A percentile compares a stretch with the other conserved stretches of the same genome.
Conservation (phyloP, 2,888 invertebrate species). For the Eubasilissa splendida region DNA sequence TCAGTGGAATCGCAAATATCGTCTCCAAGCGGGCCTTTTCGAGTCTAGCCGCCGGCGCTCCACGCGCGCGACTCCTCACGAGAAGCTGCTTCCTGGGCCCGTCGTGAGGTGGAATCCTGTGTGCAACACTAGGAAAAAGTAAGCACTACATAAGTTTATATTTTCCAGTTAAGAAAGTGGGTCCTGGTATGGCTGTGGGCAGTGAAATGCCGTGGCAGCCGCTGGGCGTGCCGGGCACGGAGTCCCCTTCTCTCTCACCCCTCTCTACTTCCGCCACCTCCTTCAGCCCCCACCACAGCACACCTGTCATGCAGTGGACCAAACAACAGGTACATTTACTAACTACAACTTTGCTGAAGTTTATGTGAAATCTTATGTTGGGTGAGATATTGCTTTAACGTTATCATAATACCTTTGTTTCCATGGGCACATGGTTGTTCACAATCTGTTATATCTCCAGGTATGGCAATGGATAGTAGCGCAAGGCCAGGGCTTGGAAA, state of each 20-base stretch:
- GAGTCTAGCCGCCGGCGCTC: no score
- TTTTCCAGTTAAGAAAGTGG: constrained; percentile 73
- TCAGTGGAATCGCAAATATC: no score
- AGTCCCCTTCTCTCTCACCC: constrained; percentile 68
- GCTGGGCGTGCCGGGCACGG: constrained; percentile 69
- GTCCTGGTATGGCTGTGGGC: constrained; percentile 69
- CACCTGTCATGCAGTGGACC: constrained; percentile 76
- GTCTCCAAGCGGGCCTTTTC: no score
- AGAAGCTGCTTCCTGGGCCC: no score
- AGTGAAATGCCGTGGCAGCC: constrained; percentile 74
- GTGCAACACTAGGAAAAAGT: no score
- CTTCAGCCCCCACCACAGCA: constrained; percentile 65
- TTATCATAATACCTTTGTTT: no score
- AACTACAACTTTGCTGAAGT: background rate
- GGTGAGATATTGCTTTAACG: no score
- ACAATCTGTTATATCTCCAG: constrained; percentile 66
- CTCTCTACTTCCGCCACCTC: constrained; percentile 68
- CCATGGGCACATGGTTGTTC: no score
- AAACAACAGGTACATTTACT: constrained; percentile 75
- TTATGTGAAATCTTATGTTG: background rate
- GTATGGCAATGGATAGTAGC: constrained; percentile 93
- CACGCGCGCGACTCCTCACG: no score
- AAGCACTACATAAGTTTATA: constrained; percentile 17
- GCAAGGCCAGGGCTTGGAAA: constrained; percentile 89
- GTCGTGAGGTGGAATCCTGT: no score